Evolutionary conservation across 2,888 invertebrate genomes (phyloP), one percentile per base, ranked within the genome.

Genomic region (Coleophora deauratella): DNA sequence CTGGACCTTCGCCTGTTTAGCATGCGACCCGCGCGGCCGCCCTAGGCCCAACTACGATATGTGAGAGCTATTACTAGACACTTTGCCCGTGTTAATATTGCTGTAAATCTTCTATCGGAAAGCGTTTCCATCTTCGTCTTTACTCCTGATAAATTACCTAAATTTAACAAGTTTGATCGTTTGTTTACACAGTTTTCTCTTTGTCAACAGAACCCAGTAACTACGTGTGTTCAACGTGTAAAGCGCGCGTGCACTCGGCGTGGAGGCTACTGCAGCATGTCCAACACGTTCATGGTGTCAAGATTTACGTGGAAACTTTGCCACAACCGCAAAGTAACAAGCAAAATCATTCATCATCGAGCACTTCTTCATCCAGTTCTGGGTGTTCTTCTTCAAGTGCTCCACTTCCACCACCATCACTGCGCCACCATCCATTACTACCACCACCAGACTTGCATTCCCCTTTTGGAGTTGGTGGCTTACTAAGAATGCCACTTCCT

Each of bases 221-320:
- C 88, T 94, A 97, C 76, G 93, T 96, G 53, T 98, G 98, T 69
- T 94, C 93, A 36, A 96, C 97, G 54, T 98, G 98, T 87, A 96
- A 96, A 66, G 93, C 94, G 50, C 91, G 94, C 38, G 91, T 95
- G 57, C 92, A 92, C 57, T 97, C 97, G n/a, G 97, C 98, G 7
- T 98, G 98, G 98, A 89, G 93, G 43, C 88, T 98, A 46, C 90
- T 98, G 33, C 97, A 98, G 71, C 98, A 98, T 74, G 97, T 95
- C 27, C 98, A 98, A 75, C 93, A 94, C 63, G 91, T 93, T 45
- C 98, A 98, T 66, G 97, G 97, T 13, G 92, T 98, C 48, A 94
- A 96, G 75, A 95, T 98, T 63, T 98, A 97, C 87, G 89, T 93
- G 40, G 94, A 94, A 59, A 86, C 87, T 40, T 64, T 79, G 53